Evolutionary conservation across 2,113 vertebrate genomes (phyloP), one percentile per base, ranked within the genome.

Genomic region (Saccopteryx bilineata): DNA sequence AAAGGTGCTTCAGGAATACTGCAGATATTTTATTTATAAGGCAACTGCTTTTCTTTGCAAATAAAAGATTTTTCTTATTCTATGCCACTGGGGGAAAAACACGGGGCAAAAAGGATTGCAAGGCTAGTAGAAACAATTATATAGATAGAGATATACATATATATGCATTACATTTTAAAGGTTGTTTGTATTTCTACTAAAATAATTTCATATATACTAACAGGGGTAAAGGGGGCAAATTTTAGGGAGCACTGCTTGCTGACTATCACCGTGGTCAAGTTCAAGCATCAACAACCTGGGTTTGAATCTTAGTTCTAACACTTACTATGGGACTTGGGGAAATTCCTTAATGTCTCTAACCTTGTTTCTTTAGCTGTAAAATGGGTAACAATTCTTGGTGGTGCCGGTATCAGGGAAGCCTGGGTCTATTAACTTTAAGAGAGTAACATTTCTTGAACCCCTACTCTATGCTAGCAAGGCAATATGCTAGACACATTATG

Each of bases 301-400:
- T 80, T 54, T 84, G n/a, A 84, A 80, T 76, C 58, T 17, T 65
- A 92, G 24, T 21, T 69, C 75, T 54, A 6, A 65, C 31, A 48
- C 66, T 81, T 60, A 54, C 39, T 56, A 6, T 31, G 33, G 61
- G 81, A 90, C 63, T 5, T 72, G 17, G 23, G 54, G 46, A 87
- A 84, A 13, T 56, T 83, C 33, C 28, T 81, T 54, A 24, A 56
- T 31, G 13, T 94, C 50, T 86, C n/a, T 75, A 56, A 75, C 63
- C 48, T 21, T 93, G 7, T 88, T 65, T 87, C 81, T 91, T 81
- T 72, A 76, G 75, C 48, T 87, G 4, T 94, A 82, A 69, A 88
- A 31, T 17, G 15, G 17, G 5, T 83, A 65, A 75, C 9, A 65
- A 61, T 66, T 26, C 23, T 11, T 80, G 31, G 26, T 61, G 4